These are phyloP conservation scores for Cnemophilus loriae DNA, from an alignment of 2,113 vertebrate genomes.

Conservation along the genomic window DNA sequence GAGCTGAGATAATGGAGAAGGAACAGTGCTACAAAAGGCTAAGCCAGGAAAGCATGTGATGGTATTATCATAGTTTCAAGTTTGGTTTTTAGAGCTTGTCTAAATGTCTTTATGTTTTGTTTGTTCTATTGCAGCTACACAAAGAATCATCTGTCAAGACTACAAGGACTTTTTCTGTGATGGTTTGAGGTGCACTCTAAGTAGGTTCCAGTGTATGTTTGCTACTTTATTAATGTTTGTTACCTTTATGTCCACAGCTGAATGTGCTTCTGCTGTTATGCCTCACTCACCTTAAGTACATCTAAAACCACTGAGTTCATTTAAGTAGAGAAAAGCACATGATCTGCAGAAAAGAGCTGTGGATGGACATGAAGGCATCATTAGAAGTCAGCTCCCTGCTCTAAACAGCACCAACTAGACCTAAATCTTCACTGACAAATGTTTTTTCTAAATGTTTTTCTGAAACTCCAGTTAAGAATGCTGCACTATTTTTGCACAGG, in stretches of 20 bases:
- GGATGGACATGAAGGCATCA: background rate
- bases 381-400: background rate
- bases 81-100: background rate
- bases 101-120: background rate
- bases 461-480: background rate
- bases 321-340: background rate
- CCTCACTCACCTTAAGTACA: background rate
- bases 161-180: background rate
- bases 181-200: background rate
- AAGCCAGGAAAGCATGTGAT: background rate
- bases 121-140: background rate
- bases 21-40: accelerated
- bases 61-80: background rate
- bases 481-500: background rate
- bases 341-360: background rate
- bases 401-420: background rate
- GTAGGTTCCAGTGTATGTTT: background rate
- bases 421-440: background rate
- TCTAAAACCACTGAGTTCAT: background rate
- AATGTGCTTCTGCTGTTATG: background rate
- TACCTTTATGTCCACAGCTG: background rate
- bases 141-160: background rate
- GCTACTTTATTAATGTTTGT: background rate
- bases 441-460: background rate
- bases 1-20: background rate